Conservation (phyloP, 2,888 invertebrate genomes). For the Leptodirus hochenwartii region DNA sequence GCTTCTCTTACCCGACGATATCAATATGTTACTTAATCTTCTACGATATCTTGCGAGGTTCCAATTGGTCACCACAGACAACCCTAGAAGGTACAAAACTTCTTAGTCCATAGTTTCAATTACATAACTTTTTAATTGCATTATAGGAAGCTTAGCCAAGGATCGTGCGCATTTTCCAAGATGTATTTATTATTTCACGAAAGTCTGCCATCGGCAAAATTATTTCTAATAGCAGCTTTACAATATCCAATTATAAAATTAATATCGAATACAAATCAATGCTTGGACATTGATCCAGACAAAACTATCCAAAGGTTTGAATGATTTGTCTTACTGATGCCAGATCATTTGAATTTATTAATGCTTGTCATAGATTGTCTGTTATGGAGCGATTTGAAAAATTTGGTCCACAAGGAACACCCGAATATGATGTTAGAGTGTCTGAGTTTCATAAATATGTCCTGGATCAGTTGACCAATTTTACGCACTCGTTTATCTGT, state of each 20-base stretch:
- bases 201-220: conserved; percentile 69
- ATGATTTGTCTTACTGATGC: neutral
- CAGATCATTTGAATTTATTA: conserved; percentile 1
- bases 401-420: conserved; percentile 59
- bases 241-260: conserved; percentile 83
- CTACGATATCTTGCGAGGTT: conserved; percentile 48
- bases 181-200: conserved; percentile 32
- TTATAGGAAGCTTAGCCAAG: conserved; percentile 59
- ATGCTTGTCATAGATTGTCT: conserved; percentile 28
- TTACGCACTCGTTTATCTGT: conserved; percentile 64
- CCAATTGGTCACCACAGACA: conserved; percentile 50
- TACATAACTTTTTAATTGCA: conserved; percentile 11
- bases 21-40: conserved; percentile 42
- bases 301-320: conserved; percentile 55
- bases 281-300: conserved; percentile 80
- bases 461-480: conserved; percentile 56
- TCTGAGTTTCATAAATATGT: conserved; percentile 64
- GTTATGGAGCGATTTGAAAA: conserved; percentile 36
- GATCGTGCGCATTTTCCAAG: conserved; percentile 37
- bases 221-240: conserved; percentile 83
- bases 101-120: conserved; percentile 6
- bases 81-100: conserved; percentile 34
- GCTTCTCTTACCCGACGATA: conserved; percentile 58
- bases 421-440: conserved; percentile 53
- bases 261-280: conserved; percentile 78